Evolutionary conservation across 2,113 vertebrate species (phyloP).

Genomic region (Pandion haliaetus): DNA sequence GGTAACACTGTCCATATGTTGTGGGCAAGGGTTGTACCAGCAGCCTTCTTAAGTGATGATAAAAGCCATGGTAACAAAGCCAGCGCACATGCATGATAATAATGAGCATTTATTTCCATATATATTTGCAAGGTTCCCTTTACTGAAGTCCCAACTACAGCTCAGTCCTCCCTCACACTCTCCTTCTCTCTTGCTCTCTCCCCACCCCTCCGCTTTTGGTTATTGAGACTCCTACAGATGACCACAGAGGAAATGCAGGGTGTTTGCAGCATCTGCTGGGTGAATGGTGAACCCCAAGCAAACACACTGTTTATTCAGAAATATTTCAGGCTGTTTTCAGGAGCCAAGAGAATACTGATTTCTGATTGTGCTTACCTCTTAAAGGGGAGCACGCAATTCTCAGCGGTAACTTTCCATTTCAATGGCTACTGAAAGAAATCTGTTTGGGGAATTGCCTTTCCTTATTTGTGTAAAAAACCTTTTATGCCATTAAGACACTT

Average conservation of each 20-base stretch:
- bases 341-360: background rate
- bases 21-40: background rate
- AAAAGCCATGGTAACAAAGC: background rate
- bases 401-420: conserved; percentile 1
- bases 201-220: background rate
- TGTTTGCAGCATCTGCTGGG: background rate
- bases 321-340: background rate
- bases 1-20: rapidly evolving
- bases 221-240: background rate
- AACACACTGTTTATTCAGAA: background rate
- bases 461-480: conserved; percentile 24
- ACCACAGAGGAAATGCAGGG: background rate
- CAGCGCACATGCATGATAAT: background rate
- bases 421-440: conserved; percentile 11
- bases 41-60: background rate
- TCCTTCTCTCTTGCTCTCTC: background rate
- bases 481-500: background rate
- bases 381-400: background rate
- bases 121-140: background rate
- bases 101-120: background rate
- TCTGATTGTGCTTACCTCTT: background rate
- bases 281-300: background rate
- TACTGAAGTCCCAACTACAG: background rate
- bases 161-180: background rate
- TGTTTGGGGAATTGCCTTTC: conserved; percentile 32